Conservation (phyloP, 2,797 vertebrate genomes). For the Anabacerthia variegaticeps region DNA sequence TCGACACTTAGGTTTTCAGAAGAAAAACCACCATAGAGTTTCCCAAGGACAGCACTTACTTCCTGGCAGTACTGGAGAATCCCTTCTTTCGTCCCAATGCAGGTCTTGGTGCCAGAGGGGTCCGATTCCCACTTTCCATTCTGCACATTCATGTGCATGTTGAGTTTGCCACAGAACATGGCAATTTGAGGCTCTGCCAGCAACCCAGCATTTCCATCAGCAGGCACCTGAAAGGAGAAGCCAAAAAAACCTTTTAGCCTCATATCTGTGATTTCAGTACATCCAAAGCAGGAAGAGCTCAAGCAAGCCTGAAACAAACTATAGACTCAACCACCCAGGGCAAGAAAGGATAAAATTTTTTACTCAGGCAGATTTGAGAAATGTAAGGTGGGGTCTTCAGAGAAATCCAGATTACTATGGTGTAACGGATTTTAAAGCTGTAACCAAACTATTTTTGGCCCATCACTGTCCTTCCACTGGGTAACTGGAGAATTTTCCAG, state of each 20-base stretch:
- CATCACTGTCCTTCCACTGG: neutral
- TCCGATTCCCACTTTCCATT: slow-evolving; percentile 88
- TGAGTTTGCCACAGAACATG: slow-evolving; percentile 90
- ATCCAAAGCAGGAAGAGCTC: neutral
- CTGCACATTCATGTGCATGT: slow-evolving; percentile 91
- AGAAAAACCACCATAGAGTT: rapidly evolving
- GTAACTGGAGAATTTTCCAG: neutral
- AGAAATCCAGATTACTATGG: neutral
- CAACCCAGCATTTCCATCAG: slow-evolving; percentile 82
- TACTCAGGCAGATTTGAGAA: neutral
- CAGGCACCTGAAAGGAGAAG: slow-evolving; percentile 77
- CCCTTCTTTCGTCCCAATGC: slow-evolving; percentile 86
- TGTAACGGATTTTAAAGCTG: neutral
- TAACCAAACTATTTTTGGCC: neutral
- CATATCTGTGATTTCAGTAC: neutral
- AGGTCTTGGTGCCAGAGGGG: slow-evolving; percentile 83
- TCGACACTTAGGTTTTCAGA: neutral
- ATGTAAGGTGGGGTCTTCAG: rapidly evolving
- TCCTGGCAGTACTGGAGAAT: slow-evolving; percentile 91
- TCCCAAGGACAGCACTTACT: slow-evolving; percentile 65
- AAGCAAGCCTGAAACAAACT: neutral
- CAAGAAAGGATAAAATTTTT: neutral
- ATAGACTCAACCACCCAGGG: neutral
- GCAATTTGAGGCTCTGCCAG: slow-evolving; percentile 88
- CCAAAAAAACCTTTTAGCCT: neutral